Base-by-base conservation (phyloP, 2,888 invertebrate genomes). In the Fabriciana adippe region DNA sequence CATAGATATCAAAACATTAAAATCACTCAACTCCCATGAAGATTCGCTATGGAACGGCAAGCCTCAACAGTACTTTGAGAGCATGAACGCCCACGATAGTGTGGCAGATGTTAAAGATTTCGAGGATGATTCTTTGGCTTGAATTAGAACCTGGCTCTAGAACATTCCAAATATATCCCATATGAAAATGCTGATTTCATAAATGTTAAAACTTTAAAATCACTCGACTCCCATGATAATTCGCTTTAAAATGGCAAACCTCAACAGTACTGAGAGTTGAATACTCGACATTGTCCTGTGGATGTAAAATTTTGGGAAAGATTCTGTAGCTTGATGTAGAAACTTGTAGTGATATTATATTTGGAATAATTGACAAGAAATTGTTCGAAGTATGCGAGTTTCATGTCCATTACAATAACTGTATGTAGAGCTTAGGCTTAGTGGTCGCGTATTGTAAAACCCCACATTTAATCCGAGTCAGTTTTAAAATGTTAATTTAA, bases 251-350 rank as follows among this genome's bases (percentile, higher is more conserved):
- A 86, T 82, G 92, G 81, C 76, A 89, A 81, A 79, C 90, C 87
- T 76, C 93, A 84, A 79, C 90, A 87, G 67, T 95, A 94, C 83
- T 81, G 95, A 96, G 95, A 95, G 95, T 84, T 96, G 84, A 81
- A 87, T 81, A 94, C 92, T 57, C 81, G 79, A 18, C 73, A 71
- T 64, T 47, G 74, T 6, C 56, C 56, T 4, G 45, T 15, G 6
- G 21, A 14, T 21, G 47, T n/a, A 15, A 73, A 74, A 84, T 16
- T 88, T 87, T 74, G 89, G 89, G 66, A 81, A 79, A 68, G 90
- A 90, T 73, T 90, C 91, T 51, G 80, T 90, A 51, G 86, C 85
- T 16, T 72, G 54, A 59, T n/a, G 21, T 31, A n/a, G 6, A 16
- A 21, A 11, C 31, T 6, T 6, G 18, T 15, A 50, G 50, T 50